These are phyloP conservation scores for Coracopsis vasa DNA, from an alignment of 2,113 vertebrate species.

Conservation along the genomic window DNA sequence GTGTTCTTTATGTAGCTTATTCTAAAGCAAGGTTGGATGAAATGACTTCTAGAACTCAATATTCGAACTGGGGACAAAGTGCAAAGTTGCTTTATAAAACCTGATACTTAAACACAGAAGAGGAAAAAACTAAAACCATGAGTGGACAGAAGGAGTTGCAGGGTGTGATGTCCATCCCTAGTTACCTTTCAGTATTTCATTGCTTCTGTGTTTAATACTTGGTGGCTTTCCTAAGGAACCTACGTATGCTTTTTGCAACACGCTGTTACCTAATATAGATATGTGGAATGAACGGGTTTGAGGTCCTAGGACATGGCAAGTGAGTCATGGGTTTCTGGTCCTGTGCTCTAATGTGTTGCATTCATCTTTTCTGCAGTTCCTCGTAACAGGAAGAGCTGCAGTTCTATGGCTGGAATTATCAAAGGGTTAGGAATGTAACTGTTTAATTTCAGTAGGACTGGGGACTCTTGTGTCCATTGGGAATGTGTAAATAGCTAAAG, in stretches of 20 bases:
- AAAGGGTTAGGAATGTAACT: neutral
- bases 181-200: neutral
- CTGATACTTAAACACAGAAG: neutral
- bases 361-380: neutral
- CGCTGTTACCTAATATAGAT: neutral
- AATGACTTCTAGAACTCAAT: neutral
- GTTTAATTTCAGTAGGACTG: neutral
- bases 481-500: neutral
- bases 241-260: neutral
- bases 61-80: neutral
- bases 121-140: neutral
- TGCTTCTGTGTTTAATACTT: neutral
- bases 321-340: neutral
- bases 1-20: neutral
- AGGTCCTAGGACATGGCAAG: neutral
- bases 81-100: neutral
- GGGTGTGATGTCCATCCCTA: neutral
- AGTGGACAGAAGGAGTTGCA: neutral
- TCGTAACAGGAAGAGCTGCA: neutral
- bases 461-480: neutral
- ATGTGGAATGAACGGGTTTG: neutral
- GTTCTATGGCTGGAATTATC: neutral
- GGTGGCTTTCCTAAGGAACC: neutral
- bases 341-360: neutral
- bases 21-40: neutral